A percentile compares a stretch with the other conserved stretches of the same genome.
These are phyloP conservation scores for Phoenicopterus ruber DNA, from an alignment of 2,113 vertebrate species.

Conservation along the genomic window DNA sequence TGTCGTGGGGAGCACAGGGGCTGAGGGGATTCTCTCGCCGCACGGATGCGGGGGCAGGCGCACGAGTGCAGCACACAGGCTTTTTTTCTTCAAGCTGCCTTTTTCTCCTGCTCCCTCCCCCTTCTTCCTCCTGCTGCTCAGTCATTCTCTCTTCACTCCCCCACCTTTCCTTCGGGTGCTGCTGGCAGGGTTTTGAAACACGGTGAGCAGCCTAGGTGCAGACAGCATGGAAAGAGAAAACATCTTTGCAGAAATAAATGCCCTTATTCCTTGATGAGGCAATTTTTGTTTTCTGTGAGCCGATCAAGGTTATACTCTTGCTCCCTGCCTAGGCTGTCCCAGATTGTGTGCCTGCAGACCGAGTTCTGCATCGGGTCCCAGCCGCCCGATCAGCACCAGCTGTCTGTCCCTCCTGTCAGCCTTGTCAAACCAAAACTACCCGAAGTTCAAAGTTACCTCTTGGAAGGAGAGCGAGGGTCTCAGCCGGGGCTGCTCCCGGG, in stretches of 20 bases:
- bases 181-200: not conserved
- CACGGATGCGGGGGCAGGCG: not conserved
- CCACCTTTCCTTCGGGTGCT: not conserved
- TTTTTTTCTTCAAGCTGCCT: not conserved
- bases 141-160: not conserved
- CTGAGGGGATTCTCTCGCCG: slow-evolving; percentile 18
- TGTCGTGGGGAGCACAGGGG: not conserved
- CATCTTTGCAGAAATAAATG: not conserved
- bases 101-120: not conserved
- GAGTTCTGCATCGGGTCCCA: not conserved
- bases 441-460: not conserved
- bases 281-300: not conserved
- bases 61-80: not conserved
- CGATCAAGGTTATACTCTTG: not conserved
- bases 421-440: not conserved
- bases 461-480: not conserved
- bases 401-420: not conserved
- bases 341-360: fast-evolving
- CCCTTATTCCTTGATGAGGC: not conserved
- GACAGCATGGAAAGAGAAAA: not conserved
- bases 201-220: not conserved
- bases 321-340: not conserved
- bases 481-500: not conserved
- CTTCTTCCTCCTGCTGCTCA: not conserved
- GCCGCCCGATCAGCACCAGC: not conserved